A percentile compares a stretch with the other conserved stretches of the same genome.
phyloP scores from a whole-genome alignment of 1,140 invertebrate species.

The Lycorma delicatula region DNA sequence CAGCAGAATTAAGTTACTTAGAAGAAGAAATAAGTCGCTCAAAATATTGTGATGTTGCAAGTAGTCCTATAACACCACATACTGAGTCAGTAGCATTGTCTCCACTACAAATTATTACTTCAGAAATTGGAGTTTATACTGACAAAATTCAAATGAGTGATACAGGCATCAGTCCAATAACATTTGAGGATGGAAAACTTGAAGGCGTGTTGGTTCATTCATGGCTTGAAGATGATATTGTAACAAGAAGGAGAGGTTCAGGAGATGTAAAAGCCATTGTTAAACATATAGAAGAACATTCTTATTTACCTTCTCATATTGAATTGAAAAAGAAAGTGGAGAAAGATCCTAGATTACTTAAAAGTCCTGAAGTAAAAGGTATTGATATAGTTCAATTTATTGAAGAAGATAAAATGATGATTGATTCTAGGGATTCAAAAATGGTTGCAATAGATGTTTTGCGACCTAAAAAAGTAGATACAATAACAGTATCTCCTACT shows the following conservation, averaged over 20 bases:
- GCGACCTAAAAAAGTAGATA: conserved; percentile 3
- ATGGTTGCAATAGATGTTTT: too few relatives aligned
- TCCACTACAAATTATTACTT: conserved; percentile 37
- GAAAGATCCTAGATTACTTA: too few relatives aligned
- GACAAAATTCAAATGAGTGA: conserved; percentile 42
- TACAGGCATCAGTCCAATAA: conserved; percentile 40
- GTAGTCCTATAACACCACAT: conserved; percentile 40
- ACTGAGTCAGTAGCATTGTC: conserved; percentile 35
- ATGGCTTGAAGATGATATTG: conserved; percentile 14
- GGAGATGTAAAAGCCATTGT: conserved; percentile 42
- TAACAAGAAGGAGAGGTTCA: conserved; percentile 31
- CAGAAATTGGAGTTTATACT: conserved; percentile 42
- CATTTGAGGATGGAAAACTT: conserved; percentile 26
- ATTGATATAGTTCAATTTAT: too few relatives aligned
- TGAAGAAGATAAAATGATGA: too few relatives aligned
- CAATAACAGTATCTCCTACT: conserved; percentile 9
- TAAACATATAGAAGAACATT: conserved; percentile 39
- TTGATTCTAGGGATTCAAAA: too few relatives aligned
- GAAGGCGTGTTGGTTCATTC: conserved; percentile 2
- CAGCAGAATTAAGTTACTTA: conserved; percentile 30
- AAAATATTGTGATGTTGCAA: conserved; percentile 39
- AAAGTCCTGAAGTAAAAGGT: too few relatives aligned
- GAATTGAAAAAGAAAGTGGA: conserved; percentile 16
- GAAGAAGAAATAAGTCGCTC: conserved; percentile 33
- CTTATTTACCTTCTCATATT: conserved; percentile 10